Percentiles rank a stretch among this genome's conserved stretches.
Conservation (phyloP, 2,113 vertebrate species). For the Mugil cephalus region DNA sequence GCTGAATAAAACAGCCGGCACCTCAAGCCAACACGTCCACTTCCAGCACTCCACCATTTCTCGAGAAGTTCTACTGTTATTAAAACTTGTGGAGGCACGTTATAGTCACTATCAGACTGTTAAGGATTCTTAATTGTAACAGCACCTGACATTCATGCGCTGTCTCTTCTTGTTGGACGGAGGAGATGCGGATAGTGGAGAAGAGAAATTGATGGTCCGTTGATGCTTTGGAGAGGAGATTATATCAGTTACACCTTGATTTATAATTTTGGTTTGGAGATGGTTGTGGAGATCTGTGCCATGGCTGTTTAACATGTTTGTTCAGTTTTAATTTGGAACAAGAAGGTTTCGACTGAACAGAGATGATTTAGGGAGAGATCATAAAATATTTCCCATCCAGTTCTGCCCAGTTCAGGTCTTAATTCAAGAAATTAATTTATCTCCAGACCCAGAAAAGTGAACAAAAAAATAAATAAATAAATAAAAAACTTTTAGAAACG, state of each 20-base stretch:
- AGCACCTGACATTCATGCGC: constrained; percentile 35
- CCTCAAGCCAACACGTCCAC: constrained; percentile 25
- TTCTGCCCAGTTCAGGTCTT: constrained; percentile 3
- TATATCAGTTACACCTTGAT: constrained; percentile 48
- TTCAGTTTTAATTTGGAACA: constrained; percentile 23
- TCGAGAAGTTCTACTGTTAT: not conserved
- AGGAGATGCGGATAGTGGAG: constrained; percentile 24
- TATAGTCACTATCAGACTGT: not conserved
- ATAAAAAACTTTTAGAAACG: not conserved
- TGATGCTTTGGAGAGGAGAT: constrained; percentile 59
- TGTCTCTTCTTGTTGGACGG: constrained; percentile 25
- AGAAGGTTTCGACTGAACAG: constrained; percentile 27
- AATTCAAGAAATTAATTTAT: constrained; percentile 14
- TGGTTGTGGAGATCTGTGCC: constrained; percentile 22
- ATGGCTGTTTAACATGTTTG: constrained; percentile 22
- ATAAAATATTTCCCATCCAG: constrained; percentile 16
- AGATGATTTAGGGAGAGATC: constrained; percentile 25
- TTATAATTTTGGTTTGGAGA: constrained; percentile 37
- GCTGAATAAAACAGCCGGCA: constrained; percentile 35
- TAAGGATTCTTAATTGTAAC: constrained; percentile 6
- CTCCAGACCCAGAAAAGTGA: constrained; percentile 13
- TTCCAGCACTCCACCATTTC: not conserved
- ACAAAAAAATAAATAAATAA: constrained; percentile 33
- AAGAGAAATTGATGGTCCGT: constrained; percentile 69
- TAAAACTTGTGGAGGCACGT: not conserved